Evolutionary conservation across 2,113 vertebrate species (phyloP).

Genomic region (Tetrao urogallus): DNA sequence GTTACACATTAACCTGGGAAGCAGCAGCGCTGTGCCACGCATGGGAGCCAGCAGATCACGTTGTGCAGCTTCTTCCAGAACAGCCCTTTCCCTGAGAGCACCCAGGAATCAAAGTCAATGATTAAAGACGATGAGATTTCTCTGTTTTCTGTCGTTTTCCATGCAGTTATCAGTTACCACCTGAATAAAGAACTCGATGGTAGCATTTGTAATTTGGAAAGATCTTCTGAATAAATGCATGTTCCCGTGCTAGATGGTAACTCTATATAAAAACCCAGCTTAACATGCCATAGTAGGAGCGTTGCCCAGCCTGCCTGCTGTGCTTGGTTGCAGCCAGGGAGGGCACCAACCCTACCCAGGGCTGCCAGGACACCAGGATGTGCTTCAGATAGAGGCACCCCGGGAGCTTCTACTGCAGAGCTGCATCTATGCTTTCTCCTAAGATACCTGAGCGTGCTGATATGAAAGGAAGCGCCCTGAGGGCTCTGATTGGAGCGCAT

Average conservation of each 20-base stretch:
- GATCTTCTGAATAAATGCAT: background rate
- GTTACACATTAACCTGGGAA: conserved; percentile 15
- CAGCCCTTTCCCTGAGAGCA: background rate
- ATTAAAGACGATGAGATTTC: background rate
- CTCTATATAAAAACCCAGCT: background rate
- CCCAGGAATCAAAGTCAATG: background rate
- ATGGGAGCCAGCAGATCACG: conserved; percentile 44
- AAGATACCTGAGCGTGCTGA: background rate
- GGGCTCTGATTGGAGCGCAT: background rate
- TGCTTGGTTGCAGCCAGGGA: background rate
- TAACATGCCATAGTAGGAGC: background rate
- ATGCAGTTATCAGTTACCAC: background rate
- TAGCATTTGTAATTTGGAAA: background rate
- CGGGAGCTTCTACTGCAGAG: background rate
- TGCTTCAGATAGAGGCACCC: conserved; percentile 41
- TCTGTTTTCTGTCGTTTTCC: background rate
- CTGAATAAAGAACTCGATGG: background rate
- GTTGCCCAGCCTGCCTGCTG: background rate
- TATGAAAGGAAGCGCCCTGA: background rate
- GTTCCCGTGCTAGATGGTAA: background rate
- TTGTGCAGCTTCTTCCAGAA: conserved; percentile 10
- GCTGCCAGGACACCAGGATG: conserved; percentile 59
- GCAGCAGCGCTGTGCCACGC: background rate
- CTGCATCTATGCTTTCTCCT: background rate
- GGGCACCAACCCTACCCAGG: background rate